Percentiles rank a stretch among this genome's conserved stretches.
Conservation (phyloP, 2,797 vertebrate genomes). For the Kryptopterus vitreolus region DNA sequence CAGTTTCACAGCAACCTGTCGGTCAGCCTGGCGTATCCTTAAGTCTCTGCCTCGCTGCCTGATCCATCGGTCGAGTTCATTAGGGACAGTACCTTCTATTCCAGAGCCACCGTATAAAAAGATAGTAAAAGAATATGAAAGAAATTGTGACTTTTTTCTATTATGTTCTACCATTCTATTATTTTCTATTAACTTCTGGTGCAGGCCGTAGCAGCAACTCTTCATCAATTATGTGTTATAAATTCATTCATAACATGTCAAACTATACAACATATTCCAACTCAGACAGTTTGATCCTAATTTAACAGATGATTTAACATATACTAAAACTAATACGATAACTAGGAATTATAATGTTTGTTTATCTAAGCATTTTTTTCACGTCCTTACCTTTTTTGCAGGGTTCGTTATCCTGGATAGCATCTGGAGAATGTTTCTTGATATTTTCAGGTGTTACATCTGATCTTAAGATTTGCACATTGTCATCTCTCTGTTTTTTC, state of each 20-base stretch:
- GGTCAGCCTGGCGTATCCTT: slow-evolving; percentile 54
- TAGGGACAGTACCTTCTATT: neutral
- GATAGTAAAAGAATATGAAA: neutral
- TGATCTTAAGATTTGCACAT: neutral
- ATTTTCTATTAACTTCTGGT: no score
- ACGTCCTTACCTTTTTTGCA: neutral
- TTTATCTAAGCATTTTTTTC: neutral
- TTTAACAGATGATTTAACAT: neutral
- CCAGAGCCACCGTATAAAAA: neutral
- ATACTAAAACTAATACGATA: no score
- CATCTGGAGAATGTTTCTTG: neutral
- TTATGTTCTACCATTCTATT: no score
- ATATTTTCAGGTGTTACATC: neutral
- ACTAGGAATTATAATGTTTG: neutral
- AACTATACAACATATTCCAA: neutral
- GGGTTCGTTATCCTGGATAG: neutral
- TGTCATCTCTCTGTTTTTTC: neutral
- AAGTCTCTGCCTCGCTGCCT: slow-evolving; percentile 49
- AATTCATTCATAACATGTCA: neutral
- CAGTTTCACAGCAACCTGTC: slow-evolving; percentile 55
- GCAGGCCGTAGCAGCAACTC: neutral
- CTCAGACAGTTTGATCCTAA: neutral
- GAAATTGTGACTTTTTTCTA: no score
- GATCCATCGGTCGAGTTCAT: slow-evolving; percentile 52
- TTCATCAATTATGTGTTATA: neutral